These are phyloP conservation scores for Epinotia nisella DNA, from an alignment of 2,888 invertebrate species.

Conservation along the genomic window DNA sequence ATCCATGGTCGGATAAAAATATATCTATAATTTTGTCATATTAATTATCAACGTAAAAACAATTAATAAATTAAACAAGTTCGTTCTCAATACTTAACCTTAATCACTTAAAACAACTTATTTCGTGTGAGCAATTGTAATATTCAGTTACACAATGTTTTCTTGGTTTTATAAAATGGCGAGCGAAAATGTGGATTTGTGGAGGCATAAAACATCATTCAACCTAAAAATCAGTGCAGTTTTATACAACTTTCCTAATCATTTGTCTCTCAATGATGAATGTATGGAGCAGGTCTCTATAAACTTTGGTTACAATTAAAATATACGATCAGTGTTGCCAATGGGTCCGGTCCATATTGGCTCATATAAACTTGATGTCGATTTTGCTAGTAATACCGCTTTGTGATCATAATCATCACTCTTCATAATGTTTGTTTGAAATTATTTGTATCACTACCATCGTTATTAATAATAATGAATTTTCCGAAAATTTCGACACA, in stretches of 20 bases:
- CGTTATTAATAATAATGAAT: too few relatives aligned
- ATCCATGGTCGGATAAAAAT: not conserved
- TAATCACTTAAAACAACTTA: slow-evolving; percentile 67
- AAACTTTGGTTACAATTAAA: slow-evolving; percentile 10
- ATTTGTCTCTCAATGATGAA: not conserved
- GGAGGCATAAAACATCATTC: not conserved
- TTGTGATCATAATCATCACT: too few relatives aligned
- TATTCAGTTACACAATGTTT: slow-evolving; percentile 12
- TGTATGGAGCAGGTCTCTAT: not conserved
- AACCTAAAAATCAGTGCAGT: slow-evolving; percentile 4
- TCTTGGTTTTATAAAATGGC: not conserved
- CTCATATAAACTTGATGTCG: too few relatives aligned
- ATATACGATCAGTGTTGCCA: slow-evolving; percentile 29
- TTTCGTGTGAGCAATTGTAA: slow-evolving; percentile 54
- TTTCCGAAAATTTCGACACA: too few relatives aligned
- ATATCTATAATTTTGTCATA: slow-evolving; percentile 23
- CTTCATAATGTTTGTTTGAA: too few relatives aligned
- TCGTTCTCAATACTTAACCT: slow-evolving; percentile 64
- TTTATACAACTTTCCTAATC: not conserved
- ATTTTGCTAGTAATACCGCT: too few relatives aligned
- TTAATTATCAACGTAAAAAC: slow-evolving; percentile 28
- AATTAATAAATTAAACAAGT: slow-evolving; percentile 52
- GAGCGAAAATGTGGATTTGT: not conserved
- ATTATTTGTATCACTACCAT: too few relatives aligned
- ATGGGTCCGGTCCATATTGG: too few relatives aligned